phyloP scores from a whole-genome alignment of 2,113 vertebrate species.

The Labeo catla region DNA sequence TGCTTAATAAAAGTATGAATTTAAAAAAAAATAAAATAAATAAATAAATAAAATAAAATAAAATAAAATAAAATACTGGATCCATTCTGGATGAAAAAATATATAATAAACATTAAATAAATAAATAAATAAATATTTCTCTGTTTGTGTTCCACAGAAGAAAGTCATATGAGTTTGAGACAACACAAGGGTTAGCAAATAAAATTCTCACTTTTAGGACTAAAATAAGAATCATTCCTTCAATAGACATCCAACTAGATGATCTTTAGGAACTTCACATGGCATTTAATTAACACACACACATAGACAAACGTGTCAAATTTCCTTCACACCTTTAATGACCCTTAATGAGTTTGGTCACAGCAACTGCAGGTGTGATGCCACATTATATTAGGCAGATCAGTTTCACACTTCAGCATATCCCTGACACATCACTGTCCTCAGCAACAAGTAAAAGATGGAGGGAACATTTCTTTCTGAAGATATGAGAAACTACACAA shows the following conservation, averaged over 20 bases:
- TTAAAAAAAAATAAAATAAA: too few relatives aligned
- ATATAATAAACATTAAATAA: too few relatives aligned
- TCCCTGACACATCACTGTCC: background rate
- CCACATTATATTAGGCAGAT: conserved; percentile 10
- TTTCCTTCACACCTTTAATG: conserved; percentile 12
- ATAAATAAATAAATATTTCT: too few relatives aligned
- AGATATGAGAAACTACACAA: background rate
- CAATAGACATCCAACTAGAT: background rate
- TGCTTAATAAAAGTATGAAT: background rate
- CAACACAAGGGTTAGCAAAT: too few relatives aligned
- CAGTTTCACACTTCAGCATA: conserved; percentile 21
- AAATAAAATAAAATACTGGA: too few relatives aligned
- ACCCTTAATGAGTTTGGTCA: conserved; percentile 6
- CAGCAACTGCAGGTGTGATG: conserved; percentile 28
- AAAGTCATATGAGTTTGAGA: too few relatives aligned
- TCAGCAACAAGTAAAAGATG: background rate
- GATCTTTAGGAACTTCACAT: background rate
- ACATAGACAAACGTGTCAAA: background rate
- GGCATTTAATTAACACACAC: background rate
- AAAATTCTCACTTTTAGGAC: background rate
- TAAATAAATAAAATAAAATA: too few relatives aligned
- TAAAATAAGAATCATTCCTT: background rate
- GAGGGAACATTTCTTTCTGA: background rate
- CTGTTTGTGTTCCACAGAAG: too few relatives aligned
- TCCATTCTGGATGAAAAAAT: too few relatives aligned